Evolutionary conservation across 2,888 invertebrate species (phyloP).

Genomic region (Eupithecia pulchellata): DNA sequence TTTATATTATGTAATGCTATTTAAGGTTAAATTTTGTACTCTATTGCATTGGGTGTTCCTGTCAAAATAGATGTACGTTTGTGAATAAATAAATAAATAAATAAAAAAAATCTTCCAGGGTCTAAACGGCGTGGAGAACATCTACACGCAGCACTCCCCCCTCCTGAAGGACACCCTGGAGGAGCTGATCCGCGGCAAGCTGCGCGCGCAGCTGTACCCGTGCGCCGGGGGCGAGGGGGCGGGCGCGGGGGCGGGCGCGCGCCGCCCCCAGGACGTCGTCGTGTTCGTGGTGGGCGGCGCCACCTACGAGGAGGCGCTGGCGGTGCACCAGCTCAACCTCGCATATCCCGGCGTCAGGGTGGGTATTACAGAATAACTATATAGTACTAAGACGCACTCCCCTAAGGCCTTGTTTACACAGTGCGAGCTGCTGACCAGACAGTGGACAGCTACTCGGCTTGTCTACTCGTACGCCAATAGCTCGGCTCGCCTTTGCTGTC

Average conservation of each 20-base stretch:
- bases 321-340: conserved; percentile 91
- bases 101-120: conserved; percentile 87
- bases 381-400: too few relatives aligned
- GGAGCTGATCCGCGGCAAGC: conserved; percentile 94
- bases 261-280: conserved; percentile 96
- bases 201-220: conserved; percentile 95
- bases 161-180: conserved; percentile 95
- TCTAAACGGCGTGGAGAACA: conserved; percentile 98
- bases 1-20: too few relatives aligned
- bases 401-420: too few relatives aligned
- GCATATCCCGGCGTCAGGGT: conserved; percentile 89
- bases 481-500: too few relatives aligned
- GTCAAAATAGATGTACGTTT: too few relatives aligned
- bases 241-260: conserved; percentile 75
- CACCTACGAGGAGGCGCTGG: conserved; percentile 97
- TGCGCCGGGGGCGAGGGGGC: conserved; percentile 1
- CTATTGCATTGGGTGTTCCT: too few relatives aligned
- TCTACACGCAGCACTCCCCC: conserved; percentile 99
- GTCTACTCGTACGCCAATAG: too few relatives aligned
- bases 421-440: too few relatives aligned
- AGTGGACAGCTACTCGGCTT: too few relatives aligned
- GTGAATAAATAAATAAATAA: too few relatives aligned
- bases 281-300: conserved; percentile 98
- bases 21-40: too few relatives aligned
- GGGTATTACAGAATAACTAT: background rate